Base-by-base conservation (phyloP, 2,797 vertebrate species). In the Crypturellus tataupa region DNA sequence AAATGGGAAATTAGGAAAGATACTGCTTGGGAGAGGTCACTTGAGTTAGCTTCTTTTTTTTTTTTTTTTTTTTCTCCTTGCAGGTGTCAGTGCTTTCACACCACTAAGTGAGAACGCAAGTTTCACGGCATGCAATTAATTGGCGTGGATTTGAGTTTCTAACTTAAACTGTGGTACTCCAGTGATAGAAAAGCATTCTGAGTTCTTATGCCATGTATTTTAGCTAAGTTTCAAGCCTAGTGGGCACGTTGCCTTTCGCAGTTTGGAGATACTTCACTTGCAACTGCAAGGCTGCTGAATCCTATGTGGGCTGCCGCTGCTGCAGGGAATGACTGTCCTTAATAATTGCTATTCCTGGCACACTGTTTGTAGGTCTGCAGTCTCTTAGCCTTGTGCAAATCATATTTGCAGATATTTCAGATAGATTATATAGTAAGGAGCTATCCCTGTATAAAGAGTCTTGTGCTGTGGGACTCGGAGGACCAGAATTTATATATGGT, bases 401-500 rank as follows among this genome's bases (percentile, higher is more conserved):
- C 23, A 3, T 23, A 33, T 78, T 69, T 89, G 68, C 25, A 70
- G 51, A 10, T 16, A 3, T 69, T 31, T 4, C 23, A 44, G 23
- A 6, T 73, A 21, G 78, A 55, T 23, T 33, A 9, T 46, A 5
- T 4, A 14, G 39, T 84, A 24, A 87, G 79, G 77, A 73, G 14
- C 42, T 63, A 12, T 56, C 19, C 14, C 13, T 10, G 8, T 59
- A 19, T 35, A 5, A 4, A 17, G 18, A 24, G 8, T 23, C 60
- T 75, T 82, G 33, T 29, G 23, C 3, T 8, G 1, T 2, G 8
- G 35, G 40, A 9, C 49, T 86, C 0, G 0, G 29, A 37, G 5
- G 3, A 8, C 18, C 4, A 35, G 42, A 35, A n/a, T 31, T 39
- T 7, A 13, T 0, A 0, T 55, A 5, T 27, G 58, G 18, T 71